Base-by-base conservation (phyloP, 2,888 invertebrate species). In the Acronicta alni region DNA sequence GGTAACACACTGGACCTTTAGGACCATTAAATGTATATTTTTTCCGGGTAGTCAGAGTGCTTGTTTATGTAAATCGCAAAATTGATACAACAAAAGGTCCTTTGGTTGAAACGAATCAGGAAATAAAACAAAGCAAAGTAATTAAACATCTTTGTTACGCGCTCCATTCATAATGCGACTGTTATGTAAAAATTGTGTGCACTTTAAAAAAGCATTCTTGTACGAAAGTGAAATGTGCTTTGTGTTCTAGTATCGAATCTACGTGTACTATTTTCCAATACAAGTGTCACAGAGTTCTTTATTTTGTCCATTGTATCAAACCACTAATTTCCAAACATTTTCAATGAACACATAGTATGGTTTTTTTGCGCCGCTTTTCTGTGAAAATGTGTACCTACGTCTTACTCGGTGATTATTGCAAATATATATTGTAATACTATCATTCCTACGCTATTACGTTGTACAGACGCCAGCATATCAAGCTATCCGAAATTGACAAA, bases 171-270 rank as follows among this genome's bases (percentile, higher is more conserved):
- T 60, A 66, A 61, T 42, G 54, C 48, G 38, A 43, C 30, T 53
- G 57, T 69, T 72, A 62, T 67, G 55, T 71, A 66, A 72, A 67
- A 57, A 58, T 18, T 46, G 51, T 56, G 45, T 41, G 47, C 44
- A 44, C 8, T 47, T 39, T n/a, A 55, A 17, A 51, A 61, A 68
- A 71, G 60, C 57, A 63, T 63, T 67, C 3, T 47, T 49, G 30
- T 46, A 55, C 51, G 53, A 72, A 72, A 75, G 75, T 64, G 67
- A 72, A 77, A 75, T 74, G 35, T 60, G 52, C 68, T 71, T 62
- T 61, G 56, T 48, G 55, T 32, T 48, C 43, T 23, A 57, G 55
- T 59, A 37, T 45, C 17, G 26, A 72, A 56, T 42, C 37, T 56
- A 39, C 37, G 26, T 45, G 58, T 49, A 67, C 62, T 46, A 66